These are phyloP conservation scores for Phortica variegata DNA, from an alignment of 1,140 invertebrate species.

Conservation along the genomic window DNA sequence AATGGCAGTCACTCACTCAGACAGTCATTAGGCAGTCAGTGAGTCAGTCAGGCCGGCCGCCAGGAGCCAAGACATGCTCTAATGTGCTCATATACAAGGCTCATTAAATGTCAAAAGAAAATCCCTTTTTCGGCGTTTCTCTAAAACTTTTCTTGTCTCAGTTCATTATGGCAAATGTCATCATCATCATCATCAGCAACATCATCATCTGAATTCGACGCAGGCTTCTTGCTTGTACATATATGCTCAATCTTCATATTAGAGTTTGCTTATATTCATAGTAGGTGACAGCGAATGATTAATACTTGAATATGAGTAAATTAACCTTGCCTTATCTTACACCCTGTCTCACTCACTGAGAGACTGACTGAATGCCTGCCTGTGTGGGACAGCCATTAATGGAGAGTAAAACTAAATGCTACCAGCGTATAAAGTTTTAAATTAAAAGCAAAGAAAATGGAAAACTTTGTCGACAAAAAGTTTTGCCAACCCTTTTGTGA, in stretches of 20 bases:
- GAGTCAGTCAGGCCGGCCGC: too few species aligned
- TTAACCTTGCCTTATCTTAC: too few species aligned
- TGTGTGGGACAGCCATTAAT: too few species aligned
- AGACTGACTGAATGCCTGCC: neutral
- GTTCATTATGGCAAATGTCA: conserved; percentile 34
- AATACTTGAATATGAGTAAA: conserved; percentile 22
- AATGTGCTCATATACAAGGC: conserved; percentile 1
- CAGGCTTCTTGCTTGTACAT: conserved; percentile 30
- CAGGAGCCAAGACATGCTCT: too few species aligned
- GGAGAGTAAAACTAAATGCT: too few species aligned
- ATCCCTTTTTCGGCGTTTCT: conserved; percentile 22
- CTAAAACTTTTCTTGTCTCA: conserved; percentile 37
- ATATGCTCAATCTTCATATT: conserved; percentile 33
- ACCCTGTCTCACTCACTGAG: neutral
- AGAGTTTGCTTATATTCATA: conserved; percentile 50
- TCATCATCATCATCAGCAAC: conserved; percentile 1
- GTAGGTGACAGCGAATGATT: conserved; percentile 47
- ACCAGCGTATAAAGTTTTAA: conserved; percentile 15
- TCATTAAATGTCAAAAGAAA: conserved; percentile 31
- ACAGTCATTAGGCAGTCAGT: too few species aligned
- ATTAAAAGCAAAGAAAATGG: conserved; percentile 27
- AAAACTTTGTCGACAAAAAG: conserved; percentile 33
- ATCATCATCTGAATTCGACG: conserved; percentile 6
- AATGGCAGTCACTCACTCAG: too few species aligned
- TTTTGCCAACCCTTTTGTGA: too few species aligned